phyloP scores from a whole-genome alignment of 2,113 vertebrate genomes.

The Trichechus manatus region DNA sequence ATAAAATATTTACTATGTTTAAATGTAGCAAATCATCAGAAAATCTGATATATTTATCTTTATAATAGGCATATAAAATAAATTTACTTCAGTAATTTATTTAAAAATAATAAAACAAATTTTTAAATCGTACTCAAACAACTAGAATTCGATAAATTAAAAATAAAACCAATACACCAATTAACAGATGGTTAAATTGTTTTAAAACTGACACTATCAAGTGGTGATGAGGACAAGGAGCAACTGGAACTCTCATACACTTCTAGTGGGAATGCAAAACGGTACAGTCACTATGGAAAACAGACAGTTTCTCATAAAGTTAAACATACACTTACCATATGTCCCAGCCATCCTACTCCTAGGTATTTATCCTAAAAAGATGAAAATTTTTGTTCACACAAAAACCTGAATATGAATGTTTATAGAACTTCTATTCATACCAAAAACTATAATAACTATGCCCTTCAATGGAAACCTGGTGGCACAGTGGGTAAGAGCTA shows the following conservation, averaged over 20 bases:
- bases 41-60: constrained; percentile 46
- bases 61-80: not conserved
- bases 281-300: not conserved
- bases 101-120: not conserved
- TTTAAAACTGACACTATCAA: not conserved
- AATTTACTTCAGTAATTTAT: not conserved
- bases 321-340: not conserved
- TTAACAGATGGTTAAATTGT: not conserved
- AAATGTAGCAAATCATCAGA: not conserved
- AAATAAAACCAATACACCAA: not conserved
- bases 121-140: constrained; percentile 29
- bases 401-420: not conserved
- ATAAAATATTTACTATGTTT: not conserved
- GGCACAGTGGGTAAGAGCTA: too few relatives aligned
- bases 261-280: not conserved
- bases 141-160: not conserved
- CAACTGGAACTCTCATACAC: not conserved
- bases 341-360: not conserved
- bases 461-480: not conserved
- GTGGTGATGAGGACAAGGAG: not conserved
- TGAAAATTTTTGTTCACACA: not conserved
- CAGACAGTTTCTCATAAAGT: not conserved
- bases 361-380: not conserved
- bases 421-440: not conserved
- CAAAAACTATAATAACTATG: not conserved